Evolutionary conservation across 2,888 invertebrate species (phyloP).

Genomic region (Muscina levida): DNA sequence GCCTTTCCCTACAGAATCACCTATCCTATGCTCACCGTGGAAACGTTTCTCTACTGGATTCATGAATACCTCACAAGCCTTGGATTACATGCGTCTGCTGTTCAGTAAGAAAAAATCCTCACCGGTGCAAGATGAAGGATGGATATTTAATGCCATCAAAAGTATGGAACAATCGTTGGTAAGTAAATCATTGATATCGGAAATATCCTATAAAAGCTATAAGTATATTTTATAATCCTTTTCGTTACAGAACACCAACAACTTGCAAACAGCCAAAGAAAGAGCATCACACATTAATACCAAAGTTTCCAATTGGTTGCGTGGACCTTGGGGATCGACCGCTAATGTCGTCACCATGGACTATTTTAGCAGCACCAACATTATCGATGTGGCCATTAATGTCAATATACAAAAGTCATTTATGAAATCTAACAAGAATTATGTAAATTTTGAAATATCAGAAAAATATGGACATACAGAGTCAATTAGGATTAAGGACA

Average conservation of each 20-base stretch:
- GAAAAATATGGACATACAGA: slow-evolving; percentile 57
- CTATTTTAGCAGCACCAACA: slow-evolving; percentile 86
- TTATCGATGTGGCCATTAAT: slow-evolving; percentile 85
- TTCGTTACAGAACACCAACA: slow-evolving; percentile 70
- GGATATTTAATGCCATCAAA: slow-evolving; percentile 76
- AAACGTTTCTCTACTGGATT: slow-evolving; percentile 75
- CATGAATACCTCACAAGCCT: slow-evolving; percentile 75
- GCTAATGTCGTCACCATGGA: slow-evolving; percentile 88
- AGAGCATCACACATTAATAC: slow-evolving; percentile 81
- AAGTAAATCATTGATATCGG: slow-evolving; percentile 40
- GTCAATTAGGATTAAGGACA: too few relatives aligned
- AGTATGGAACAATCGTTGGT: slow-evolving; percentile 76
- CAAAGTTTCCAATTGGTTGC: slow-evolving; percentile 85
- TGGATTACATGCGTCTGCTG: slow-evolving; percentile 76
- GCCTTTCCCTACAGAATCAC: slow-evolving; percentile 71
- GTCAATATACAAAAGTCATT: slow-evolving; percentile 79
- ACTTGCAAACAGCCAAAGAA: slow-evolving; percentile 74
- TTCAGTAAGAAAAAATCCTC: slow-evolving; percentile 75
- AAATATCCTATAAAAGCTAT: too few relatives aligned
- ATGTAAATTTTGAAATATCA: slow-evolving; percentile 74
- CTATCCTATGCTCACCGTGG: slow-evolving; percentile 76
- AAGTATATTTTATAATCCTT: slow-evolving; percentile 14
- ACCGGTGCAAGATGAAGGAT: slow-evolving; percentile 75
- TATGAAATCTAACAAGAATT: slow-evolving; percentile 72
- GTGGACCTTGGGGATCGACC: slow-evolving; percentile 84